These are phyloP conservation scores for Anastrepha obliqua DNA, from an alignment of 1,140 invertebrate genomes.

Conservation along the genomic window DNA sequence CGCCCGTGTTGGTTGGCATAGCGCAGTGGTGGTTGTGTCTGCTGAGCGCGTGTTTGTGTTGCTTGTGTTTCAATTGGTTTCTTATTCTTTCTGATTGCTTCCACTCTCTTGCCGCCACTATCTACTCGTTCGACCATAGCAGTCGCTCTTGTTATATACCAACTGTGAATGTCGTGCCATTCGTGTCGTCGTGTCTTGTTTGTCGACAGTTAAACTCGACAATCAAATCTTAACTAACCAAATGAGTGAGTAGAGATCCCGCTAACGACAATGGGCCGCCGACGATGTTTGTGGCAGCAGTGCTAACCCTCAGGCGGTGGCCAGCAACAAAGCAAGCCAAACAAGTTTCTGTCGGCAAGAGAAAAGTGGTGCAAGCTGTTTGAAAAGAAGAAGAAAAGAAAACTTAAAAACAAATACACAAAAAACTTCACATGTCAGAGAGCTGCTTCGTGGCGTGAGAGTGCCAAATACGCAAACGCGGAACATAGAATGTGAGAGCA, in stretches of 20 bases:
- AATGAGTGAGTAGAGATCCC: conserved; percentile 24
- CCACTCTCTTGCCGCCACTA: neutral
- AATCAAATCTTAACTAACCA: conserved; percentile 70
- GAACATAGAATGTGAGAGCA: neutral
- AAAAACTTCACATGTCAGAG: neutral
- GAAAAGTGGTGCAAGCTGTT: neutral
- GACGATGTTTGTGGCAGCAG: conserved; percentile 49
- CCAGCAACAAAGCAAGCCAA: neutral
- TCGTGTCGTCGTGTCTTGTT: conserved; percentile 58
- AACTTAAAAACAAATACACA: neutral
- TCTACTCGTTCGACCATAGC: neutral
- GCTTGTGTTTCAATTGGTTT: conserved; percentile 39
- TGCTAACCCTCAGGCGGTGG: neutral
- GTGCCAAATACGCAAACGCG: neutral
- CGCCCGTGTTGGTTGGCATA: neutral
- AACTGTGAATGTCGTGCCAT: neutral
- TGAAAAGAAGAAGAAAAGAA: neutral
- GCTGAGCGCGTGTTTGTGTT: conserved; percentile 1
- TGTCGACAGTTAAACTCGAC: conserved; percentile 66
- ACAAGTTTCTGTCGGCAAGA: conserved; percentile 14
- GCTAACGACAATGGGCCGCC: conserved; percentile 40
- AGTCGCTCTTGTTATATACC: neutral
- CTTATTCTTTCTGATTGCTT: neutral
- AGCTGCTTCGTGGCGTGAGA: neutral
- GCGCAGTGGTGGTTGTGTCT: conserved; percentile 4